phyloP scores from a whole-genome alignment of 2,113 vertebrate species.

The Mungos mungo region DNA sequence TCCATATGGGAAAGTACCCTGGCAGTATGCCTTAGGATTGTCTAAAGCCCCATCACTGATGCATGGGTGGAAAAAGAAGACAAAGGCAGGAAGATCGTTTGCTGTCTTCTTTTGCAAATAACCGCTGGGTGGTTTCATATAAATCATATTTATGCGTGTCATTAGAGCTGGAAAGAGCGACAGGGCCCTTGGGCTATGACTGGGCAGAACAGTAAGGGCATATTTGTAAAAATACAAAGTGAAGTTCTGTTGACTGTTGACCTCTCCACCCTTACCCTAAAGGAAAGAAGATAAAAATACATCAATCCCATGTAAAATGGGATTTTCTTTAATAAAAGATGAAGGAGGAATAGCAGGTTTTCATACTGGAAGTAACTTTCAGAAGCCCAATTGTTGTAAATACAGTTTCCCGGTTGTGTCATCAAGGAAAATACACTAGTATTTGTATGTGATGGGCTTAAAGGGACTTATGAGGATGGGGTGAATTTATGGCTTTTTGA shows the following conservation, averaged over 20 bases:
- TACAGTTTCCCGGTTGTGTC: background rate
- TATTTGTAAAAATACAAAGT: background rate
- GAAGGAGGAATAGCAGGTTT: background rate
- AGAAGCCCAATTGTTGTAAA: background rate
- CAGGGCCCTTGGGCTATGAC: background rate
- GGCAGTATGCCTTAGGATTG: background rate
- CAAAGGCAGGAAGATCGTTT: rapidly evolving
- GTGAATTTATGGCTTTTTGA: background rate
- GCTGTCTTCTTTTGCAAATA: background rate
- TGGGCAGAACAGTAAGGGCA: rapidly evolving
- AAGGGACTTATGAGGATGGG: background rate
- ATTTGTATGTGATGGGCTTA: conserved; percentile 4
- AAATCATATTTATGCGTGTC: background rate
- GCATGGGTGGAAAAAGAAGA: background rate
- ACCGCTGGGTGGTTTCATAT: background rate
- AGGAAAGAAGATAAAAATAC: background rate
- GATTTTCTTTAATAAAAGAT: background rate
- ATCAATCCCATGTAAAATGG: background rate
- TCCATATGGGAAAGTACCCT: background rate
- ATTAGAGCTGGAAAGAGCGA: background rate
- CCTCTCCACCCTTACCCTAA: rapidly evolving
- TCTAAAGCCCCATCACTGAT: background rate
- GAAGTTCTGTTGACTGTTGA: background rate
- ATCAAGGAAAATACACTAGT: background rate
- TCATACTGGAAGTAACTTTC: background rate